These are phyloP conservation scores for Prionailurus bengalensis DNA, from an alignment of 2,113 vertebrate species.

Conservation along the genomic window DNA sequence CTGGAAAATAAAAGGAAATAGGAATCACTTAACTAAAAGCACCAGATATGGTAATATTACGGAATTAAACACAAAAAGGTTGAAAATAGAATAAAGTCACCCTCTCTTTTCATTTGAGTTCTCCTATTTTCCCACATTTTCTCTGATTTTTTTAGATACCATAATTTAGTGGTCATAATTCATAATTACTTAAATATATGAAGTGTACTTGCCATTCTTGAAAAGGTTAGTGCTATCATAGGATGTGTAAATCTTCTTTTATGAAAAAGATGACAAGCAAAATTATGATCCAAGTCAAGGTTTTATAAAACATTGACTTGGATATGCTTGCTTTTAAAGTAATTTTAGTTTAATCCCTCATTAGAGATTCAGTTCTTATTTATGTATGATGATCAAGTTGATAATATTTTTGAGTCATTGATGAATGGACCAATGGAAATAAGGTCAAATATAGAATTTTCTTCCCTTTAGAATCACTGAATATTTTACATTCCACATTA, in stretches of 20 bases:
- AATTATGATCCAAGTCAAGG: constrained; percentile 83
- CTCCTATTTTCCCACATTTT: constrained; percentile 57
- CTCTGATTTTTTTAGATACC: constrained; percentile 54
- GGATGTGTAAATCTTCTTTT: constrained; percentile 85
- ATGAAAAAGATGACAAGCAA: constrained; percentile 84
- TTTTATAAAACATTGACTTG: constrained; percentile 86
- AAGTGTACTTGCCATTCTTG: constrained; percentile 74
- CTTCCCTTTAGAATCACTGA: constrained; percentile 76
- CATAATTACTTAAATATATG: constrained; percentile 86
- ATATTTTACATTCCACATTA: constrained; percentile 79
- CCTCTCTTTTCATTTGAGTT: neutral
- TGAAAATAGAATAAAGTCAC: constrained; percentile 41
- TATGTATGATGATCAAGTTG: constrained; percentile 82
- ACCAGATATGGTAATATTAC: neutral
- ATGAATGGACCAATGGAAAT: constrained; percentile 80
- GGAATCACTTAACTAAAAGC: neutral
- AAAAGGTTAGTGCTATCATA: constrained; percentile 84
- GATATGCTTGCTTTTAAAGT: constrained; percentile 84
- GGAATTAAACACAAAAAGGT: neutral
- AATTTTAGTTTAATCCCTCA: constrained; percentile 86
- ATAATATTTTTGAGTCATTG: constrained; percentile 74
- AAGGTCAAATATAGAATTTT: constrained; percentile 85
- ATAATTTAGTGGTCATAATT: constrained; percentile 80
- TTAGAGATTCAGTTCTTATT: constrained; percentile 83
- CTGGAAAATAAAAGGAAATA: neutral